Percentiles rank a stretch among this genome's conserved stretches.
phyloP scores from a whole-genome alignment of 2,113 vertebrate genomes.

The Vombatus ursinus region DNA sequence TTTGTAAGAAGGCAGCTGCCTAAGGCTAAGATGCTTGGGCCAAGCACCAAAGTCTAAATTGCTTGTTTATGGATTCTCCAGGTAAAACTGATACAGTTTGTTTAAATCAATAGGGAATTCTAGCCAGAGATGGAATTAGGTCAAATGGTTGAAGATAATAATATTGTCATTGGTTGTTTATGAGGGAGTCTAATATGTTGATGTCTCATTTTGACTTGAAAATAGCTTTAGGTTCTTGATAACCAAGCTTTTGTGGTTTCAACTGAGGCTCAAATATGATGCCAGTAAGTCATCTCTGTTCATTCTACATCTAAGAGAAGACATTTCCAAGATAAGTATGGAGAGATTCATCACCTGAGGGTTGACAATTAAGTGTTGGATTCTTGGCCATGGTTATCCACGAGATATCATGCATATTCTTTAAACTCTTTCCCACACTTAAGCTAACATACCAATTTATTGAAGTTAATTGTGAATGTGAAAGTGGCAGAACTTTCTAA shows the following conservation, averaged over 20 bases:
- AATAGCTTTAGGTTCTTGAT: not conserved
- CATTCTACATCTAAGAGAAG: not conserved
- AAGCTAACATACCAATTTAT: too few species aligned
- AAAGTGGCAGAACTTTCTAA: not conserved
- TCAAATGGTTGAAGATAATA: slow-evolving; percentile 11
- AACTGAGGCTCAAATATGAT: not conserved
- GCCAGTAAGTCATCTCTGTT: not conserved
- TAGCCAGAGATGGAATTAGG: not conserved
- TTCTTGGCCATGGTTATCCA: not conserved
- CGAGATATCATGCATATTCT: not conserved
- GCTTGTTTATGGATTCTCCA: not conserved
- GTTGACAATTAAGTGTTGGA: not conserved
- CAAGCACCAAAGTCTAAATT: not conserved
- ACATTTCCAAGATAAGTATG: not conserved
- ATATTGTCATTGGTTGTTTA: not conserved
- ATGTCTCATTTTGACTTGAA: not conserved
- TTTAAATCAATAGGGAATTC: not conserved
- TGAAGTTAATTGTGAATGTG: not conserved
- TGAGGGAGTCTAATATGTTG: not conserved
- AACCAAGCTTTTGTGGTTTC: not conserved
- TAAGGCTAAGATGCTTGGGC: not conserved
- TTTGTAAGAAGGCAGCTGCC: not conserved
- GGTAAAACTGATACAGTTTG: not conserved
- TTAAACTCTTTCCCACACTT: not conserved
- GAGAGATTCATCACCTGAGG: not conserved